Conservation (phyloP, 1,140 invertebrate genomes). For the Calliphora vicina region DNA sequence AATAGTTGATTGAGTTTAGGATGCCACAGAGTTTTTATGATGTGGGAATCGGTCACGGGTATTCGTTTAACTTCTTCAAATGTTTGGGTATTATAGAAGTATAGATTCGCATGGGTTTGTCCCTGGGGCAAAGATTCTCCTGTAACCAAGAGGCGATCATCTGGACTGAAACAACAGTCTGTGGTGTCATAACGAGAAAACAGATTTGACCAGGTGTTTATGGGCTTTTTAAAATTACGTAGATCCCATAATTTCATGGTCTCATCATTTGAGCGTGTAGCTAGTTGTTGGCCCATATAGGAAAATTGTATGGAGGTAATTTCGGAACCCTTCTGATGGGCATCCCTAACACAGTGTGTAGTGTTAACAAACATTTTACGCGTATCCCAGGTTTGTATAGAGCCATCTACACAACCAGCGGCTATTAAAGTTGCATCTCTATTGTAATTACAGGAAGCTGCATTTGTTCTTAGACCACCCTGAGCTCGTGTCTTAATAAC, state of each 20-base stretch:
- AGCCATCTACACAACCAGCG: constrained; percentile 93
- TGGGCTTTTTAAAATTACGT: constrained; percentile 80
- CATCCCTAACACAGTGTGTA: constrained; percentile 76
- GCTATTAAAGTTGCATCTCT: constrained; percentile 89
- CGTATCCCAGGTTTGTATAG: constrained; percentile 98
- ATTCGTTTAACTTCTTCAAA: constrained; percentile 81
- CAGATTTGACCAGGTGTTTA: constrained; percentile 75
- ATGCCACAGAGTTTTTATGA: constrained; percentile 94
- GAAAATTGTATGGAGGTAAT: constrained; percentile 88
- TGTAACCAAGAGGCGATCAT: constrained; percentile 89
- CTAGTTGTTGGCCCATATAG: constrained; percentile 74
- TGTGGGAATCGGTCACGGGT: constrained; percentile 78
- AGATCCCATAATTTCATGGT: constrained; percentile 97
- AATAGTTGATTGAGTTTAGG: constrained; percentile 97
- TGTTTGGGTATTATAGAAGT: constrained; percentile 84
- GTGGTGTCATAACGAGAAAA: constrained; percentile 91
- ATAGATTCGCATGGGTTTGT: constrained; percentile 74
- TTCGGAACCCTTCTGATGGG: constrained; percentile 83
- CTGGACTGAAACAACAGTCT: constrained; percentile 83
- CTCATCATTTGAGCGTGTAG: constrained; percentile 88
- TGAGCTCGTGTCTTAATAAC: constrained; percentile 90
- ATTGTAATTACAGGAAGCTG: constrained; percentile 84
- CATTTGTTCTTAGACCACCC: constrained; percentile 88
- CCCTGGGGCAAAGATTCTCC: constrained; percentile 82
- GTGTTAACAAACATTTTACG: constrained; percentile 86